Evolutionary conservation across 2,797 vertebrate genomes (phyloP), one percentile per base, ranked within the genome.

Genomic region (Bradypodion pumilum): DNA sequence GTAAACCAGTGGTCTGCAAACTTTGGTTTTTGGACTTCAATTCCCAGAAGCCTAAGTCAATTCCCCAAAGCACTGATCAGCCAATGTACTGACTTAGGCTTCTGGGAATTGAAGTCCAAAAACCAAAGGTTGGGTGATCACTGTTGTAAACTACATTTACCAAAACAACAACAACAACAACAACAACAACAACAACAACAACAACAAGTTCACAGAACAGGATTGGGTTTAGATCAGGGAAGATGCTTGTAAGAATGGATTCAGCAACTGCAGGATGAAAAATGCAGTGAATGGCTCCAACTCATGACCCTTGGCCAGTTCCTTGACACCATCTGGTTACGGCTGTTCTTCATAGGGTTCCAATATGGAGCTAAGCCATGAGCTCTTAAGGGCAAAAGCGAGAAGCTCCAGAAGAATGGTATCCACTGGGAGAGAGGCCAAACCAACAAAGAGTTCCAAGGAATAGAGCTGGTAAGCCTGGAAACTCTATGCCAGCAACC

Each of bases 361-460:
- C 42, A 63, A 42, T 44, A 77, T 77, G 74, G 44, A 83, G 7
- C 7, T n/a, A 49, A 70, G 74, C 82, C 63, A 70, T 72, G 56
- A 77, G 37, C 40, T 81, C 66, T 70, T 76, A n/a, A 42, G n/a
- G 65, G 74, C 40, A 81, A 32, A 21, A 81, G 56, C 72, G 65
- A 40, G 76, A 76, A 46, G 13, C 10, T 76, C 68, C 42, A 81
- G 32, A 76, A 76, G 42, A 40, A 59, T 15, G 25, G 49, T 46
- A 37, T 3, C 23, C n/a, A n/a, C 52, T 76, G 63, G 62, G 23
- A 80, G n/a, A 49, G 4, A n/a, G 72, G 72, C 52, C 72, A 80
- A 80, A 60, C 40, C 40, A 75, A 21, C 15, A 35, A 74, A 77
- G 40, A 37, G 42, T 32, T 75, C 78, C 78, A 85, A 81, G 72